phyloP scores from a whole-genome alignment of 2,797 vertebrate genomes.

The Ceyx erithaca region DNA sequence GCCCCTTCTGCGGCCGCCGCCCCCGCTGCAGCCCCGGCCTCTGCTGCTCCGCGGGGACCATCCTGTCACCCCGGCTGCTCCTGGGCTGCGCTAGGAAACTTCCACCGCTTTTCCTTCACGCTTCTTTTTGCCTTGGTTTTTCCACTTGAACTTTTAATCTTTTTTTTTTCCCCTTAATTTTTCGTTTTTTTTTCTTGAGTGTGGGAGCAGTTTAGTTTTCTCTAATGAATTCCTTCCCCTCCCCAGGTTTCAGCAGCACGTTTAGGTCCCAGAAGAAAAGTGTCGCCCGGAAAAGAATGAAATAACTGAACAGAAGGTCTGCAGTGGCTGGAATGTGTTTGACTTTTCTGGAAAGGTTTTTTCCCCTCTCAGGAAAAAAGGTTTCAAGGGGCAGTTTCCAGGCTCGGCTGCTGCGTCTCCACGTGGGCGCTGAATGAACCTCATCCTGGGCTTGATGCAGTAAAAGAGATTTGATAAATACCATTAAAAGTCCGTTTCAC shows the following conservation, averaged over 20 bases:
- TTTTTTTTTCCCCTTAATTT: not conserved
- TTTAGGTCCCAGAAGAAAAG: not conserved
- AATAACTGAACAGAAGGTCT: not conserved
- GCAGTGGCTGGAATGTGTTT: not conserved
- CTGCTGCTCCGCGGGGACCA: too few species aligned
- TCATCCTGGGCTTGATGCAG: not conserved
- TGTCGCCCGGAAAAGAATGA: not conserved
- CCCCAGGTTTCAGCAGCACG: not conserved
- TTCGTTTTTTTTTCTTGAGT: not conserved
- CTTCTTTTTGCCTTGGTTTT: too few species aligned
- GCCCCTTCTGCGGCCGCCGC: too few species aligned
- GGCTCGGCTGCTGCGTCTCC: not conserved
- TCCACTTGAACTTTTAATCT: not conserved
- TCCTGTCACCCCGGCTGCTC: too few species aligned
- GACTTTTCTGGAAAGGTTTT: constrained; percentile 35
- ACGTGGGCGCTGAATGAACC: not conserved
- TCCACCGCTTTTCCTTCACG: too few species aligned
- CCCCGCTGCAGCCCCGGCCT: too few species aligned
- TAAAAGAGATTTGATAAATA: not conserved
- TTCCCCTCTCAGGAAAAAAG: not conserved
- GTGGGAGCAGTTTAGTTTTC: not conserved
- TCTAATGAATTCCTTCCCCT: not conserved
- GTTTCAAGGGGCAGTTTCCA: not conserved
- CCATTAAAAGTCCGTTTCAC: not conserved
- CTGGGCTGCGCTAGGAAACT: too few species aligned